Evolutionary conservation across 2,113 vertebrate species (phyloP), one percentile per base, ranked within the genome.

Genomic region (Apteryx mantelli): DNA sequence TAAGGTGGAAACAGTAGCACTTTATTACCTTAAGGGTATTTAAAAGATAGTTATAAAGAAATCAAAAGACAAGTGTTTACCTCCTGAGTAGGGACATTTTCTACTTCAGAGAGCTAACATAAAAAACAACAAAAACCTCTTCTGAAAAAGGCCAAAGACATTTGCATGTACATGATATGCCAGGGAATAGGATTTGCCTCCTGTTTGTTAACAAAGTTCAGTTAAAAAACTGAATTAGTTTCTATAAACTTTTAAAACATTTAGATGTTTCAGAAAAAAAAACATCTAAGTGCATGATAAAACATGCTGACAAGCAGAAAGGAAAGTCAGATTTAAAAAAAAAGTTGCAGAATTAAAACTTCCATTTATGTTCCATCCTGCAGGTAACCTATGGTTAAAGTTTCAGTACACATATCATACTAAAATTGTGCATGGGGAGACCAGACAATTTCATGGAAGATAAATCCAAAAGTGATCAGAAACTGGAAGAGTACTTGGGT

Each of bases 341-440:
- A 18, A 77, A 61, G 5, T n/a, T 73, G 44, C 6, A 65, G 8
- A 73, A 88, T 40, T 9, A 36, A 90, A 95, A 28, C 7, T 17
- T 53, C 22, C 9, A 36, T 2, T 83, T 36, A 13, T 0, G 0
- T 82, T 82, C 26, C 42, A 76, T 21, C 20, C 42, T 56, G 13
- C 18, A 58, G 32, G 68, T 88, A 83, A 76, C 18, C 48, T 55
- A 36, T 0, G 0, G 36, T 20, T 71, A 73, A 42, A 73, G 61
- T 30, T 65, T 76, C 80, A 77, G 42, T 26, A 80, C 0, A 2
- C 0, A 0, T 69, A 65, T 65, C 2, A 1, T 52, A 61, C 26
- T 88, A 38, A 16, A 88, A 65, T 9, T 3, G 9, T n/a, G 50
- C 12, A 42, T 11, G 10, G 26, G 53, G 25, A 87, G 32, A 89